These are phyloP conservation scores for Sitta carolinensis DNA, from an alignment of 2,797 vertebrate species.

Conservation along the genomic window DNA sequence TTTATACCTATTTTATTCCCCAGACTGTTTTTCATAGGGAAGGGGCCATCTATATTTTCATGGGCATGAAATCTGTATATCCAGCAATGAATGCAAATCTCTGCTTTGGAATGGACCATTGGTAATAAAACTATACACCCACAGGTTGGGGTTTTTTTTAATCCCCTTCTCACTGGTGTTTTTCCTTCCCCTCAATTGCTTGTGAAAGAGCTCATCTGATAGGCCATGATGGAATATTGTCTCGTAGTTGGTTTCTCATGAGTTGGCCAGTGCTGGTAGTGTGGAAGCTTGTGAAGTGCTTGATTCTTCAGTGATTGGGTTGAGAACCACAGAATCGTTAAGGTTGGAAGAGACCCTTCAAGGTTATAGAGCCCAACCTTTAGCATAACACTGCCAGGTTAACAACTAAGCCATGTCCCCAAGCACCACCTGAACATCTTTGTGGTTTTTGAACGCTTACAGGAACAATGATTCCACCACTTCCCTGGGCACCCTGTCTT, in stretches of 20 bases:
- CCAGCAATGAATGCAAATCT: background rate
- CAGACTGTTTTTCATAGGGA: background rate
- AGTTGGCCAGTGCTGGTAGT: background rate
- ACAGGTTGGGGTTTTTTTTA: rapidly evolving
- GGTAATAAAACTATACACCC: background rate
- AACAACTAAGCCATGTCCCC: background rate
- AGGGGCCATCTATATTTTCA: background rate
- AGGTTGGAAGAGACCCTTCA: background rate
- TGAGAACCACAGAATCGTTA: background rate
- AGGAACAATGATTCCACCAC: background rate
- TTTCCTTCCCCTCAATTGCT: background rate
- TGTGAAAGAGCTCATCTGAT: background rate
- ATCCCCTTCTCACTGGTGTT: background rate
- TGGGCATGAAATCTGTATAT: background rate
- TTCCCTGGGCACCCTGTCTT: background rate
- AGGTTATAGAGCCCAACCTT: background rate
- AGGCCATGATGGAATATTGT: background rate
- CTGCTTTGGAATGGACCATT: background rate
- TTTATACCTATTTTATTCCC: conserved; percentile 26
- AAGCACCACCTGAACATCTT: background rate
- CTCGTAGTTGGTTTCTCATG: background rate
- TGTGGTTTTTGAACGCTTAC: background rate
- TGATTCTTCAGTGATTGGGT: background rate
- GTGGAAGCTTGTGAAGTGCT: background rate
- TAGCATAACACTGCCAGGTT: background rate